Base-by-base conservation (phyloP, 2,797 vertebrate species). In the Discoglossus pictus region DNA sequence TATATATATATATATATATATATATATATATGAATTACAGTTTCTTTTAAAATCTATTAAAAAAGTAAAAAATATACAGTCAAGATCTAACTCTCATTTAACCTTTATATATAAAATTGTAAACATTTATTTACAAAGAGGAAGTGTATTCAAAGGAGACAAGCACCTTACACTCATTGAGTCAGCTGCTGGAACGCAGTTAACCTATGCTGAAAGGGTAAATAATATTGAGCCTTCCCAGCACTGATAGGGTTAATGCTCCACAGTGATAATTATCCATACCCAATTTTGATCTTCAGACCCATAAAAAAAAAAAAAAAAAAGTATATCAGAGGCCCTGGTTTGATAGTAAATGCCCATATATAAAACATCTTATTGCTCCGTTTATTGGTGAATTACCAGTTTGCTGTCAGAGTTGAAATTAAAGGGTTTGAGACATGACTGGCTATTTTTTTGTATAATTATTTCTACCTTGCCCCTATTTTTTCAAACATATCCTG, bases 1-100 rank as follows among this genome's bases (percentile, higher is more conserved):
- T n/a, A n/a, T n/a, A n/a, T n/a, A n/a, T n/a, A n/a, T n/a, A n/a
- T n/a, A n/a, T n/a, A n/a, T n/a, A n/a, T n/a, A n/a, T n/a, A n/a
- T n/a, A n/a, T n/a, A n/a, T n/a, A n/a, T n/a, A n/a, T n/a, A n/a
- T 90, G 85, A 86, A 87, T 89, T 88, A 71, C 47, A 86, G 83
- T 89, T 88, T 71, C 16, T 70, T 70, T 89, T 87, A 82, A 88
- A 89, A 89, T 90, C 88, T 90, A 90, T 91, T 70, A 60, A 90
- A 90, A 87, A 91, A 90, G 89, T 90, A 90, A 90, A 91, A 90
- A 91, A 91, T 91, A 91, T 89, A 89, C 88, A 90, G 85, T 90
- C 84, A 87, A 84, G 86, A 86, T 80, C 86, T 86, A 88, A 89
- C 86, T 86, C 79, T 79, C 80, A 87, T 87, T 87, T 80, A 82